phyloP scores from a whole-genome alignment of 2,797 vertebrate genomes.

The Heterohyrax brucei region DNA sequence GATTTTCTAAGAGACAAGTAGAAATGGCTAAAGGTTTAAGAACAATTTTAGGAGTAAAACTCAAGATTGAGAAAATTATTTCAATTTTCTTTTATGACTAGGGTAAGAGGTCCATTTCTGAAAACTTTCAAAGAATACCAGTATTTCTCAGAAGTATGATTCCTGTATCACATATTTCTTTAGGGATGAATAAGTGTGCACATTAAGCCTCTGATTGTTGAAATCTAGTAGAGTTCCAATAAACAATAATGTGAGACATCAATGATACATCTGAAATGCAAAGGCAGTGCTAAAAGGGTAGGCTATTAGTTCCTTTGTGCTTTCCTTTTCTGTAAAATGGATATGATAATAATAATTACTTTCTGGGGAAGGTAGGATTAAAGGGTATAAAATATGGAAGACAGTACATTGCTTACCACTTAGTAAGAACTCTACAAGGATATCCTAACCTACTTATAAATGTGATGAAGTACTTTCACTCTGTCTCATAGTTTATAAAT shows the following conservation, averaged over 20 bases:
- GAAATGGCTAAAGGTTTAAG: slow-evolving; percentile 23
- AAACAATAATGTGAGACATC: neutral
- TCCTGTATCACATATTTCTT: neutral
- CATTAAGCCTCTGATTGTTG: neutral
- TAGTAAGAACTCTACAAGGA: neutral
- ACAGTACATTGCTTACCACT: too few species aligned
- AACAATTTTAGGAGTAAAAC: slow-evolving; percentile 12
- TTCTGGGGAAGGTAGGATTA: neutral
- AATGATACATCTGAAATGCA: neutral
- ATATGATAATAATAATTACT: neutral
- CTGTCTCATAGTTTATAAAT: neutral
- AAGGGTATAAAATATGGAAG: neutral
- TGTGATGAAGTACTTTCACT: neutral
- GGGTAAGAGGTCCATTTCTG: slow-evolving; percentile 17
- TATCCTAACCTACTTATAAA: neutral
- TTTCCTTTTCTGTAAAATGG: neutral
- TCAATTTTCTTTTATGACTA: neutral
- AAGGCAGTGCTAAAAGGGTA: neutral
- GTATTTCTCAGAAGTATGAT: slow-evolving; percentile 1
- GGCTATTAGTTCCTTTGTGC: neutral
- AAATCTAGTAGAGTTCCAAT: neutral
- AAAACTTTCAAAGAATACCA: neutral
- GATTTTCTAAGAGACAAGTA: slow-evolving; percentile 33
- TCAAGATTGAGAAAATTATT: slow-evolving; percentile 25
- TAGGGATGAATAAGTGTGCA: neutral